Conservation (phyloP, 1,140 invertebrate genomes). For the Diachasmimorpha longicaudata region DNA sequence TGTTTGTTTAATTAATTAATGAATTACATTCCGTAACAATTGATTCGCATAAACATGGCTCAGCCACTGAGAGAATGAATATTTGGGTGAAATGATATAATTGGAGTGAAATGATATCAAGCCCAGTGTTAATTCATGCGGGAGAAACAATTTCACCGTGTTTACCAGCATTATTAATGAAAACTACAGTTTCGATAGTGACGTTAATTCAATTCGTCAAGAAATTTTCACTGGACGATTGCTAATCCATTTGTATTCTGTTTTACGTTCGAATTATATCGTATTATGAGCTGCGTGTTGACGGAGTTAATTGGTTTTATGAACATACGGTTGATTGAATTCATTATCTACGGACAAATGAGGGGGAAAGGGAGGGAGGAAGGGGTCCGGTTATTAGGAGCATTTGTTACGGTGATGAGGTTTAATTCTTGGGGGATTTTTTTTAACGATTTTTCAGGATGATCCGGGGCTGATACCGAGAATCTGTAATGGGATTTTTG, state of each 20-base stretch:
- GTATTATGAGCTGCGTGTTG: neutral
- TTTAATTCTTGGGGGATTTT: neutral
- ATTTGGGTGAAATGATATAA: neutral
- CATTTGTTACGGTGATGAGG: neutral
- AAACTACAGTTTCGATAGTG: neutral
- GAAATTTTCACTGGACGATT: no score
- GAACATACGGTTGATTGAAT: neutral
- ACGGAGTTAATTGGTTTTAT: neutral
- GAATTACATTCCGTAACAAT: neutral
- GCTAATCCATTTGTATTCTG: neutral
- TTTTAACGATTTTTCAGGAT: slow-evolving; percentile 44
- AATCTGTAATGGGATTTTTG: slow-evolving; percentile 60
- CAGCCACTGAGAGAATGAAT: neutral
- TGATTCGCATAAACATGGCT: neutral
- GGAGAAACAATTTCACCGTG: neutral
- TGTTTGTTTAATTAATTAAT: neutral
- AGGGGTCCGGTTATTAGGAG: neutral
- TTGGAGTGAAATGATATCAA: neutral
- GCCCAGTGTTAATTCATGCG: neutral
- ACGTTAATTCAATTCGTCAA: neutral
- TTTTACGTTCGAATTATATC: neutral
- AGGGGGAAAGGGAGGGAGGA: no score
- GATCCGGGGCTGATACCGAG: slow-evolving; percentile 64
- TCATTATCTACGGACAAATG: neutral
- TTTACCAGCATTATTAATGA: neutral